Conservation (phyloP, 2,888 invertebrate genomes). For the Macrophya alboannulata region DNA sequence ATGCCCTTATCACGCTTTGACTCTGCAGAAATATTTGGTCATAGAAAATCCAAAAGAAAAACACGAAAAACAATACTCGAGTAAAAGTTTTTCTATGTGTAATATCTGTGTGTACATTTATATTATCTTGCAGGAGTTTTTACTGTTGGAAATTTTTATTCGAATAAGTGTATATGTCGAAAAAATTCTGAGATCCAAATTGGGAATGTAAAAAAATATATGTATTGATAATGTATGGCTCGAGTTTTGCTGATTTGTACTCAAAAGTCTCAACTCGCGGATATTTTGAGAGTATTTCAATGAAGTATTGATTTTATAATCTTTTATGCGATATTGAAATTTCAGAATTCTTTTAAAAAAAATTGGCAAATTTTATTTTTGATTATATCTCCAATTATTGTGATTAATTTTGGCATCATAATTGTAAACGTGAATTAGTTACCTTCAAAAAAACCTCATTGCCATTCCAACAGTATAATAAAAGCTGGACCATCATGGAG, state of each 20-base stretch:
- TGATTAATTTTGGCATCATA: too few species aligned
- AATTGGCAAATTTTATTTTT: too few species aligned
- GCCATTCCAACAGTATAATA: slow-evolving; percentile 24
- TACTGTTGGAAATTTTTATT: too few species aligned
- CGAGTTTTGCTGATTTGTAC: not conserved
- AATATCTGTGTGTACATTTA: too few species aligned
- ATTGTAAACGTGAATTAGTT: not conserved
- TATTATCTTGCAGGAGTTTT: too few species aligned
- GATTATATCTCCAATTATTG: too few species aligned
- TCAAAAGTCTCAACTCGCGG: not conserved
- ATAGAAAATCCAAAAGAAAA: not conserved
- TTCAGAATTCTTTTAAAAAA: too few species aligned
- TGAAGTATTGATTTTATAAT: not conserved
- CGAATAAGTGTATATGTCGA: not conserved
- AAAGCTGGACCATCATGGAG: slow-evolving; percentile 3
- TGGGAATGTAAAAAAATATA: not conserved
- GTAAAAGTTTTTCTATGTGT: not conserved
- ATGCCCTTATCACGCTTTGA: not conserved
- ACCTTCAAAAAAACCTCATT: slow-evolving; percentile 26
- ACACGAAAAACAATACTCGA: not conserved
- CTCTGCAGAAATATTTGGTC: slow-evolving; percentile 2
- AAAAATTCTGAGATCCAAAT: not conserved
- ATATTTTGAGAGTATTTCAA: not conserved
- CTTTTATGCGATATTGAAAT: too few species aligned
- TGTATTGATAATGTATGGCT: not conserved